Evolutionary conservation across 1,140 invertebrate genomes (phyloP).

Genomic region (Coelopa frigida): DNA sequence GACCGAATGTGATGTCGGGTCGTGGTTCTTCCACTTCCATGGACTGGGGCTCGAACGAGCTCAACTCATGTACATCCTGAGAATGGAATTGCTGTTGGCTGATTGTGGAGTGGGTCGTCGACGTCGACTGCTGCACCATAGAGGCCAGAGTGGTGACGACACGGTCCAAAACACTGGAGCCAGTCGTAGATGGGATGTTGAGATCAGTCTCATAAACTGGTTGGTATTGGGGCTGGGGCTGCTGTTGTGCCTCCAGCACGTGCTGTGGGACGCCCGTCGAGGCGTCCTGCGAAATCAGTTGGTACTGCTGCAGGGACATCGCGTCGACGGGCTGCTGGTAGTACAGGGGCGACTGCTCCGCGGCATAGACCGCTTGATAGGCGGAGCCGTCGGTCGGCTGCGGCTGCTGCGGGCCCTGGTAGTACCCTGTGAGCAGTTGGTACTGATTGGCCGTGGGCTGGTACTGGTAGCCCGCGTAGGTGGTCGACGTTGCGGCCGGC

Average conservation of each 20-base stretch:
- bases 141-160: slow-evolving; percentile 37
- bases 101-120: slow-evolving; percentile 15
- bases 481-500: slow-evolving; percentile 1
- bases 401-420: slow-evolving; percentile 23
- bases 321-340: slow-evolving; percentile 7
- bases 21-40: slow-evolving; percentile 34
- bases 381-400: neutral
- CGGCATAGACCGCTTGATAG: neutral
- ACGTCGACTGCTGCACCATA: slow-evolving; percentile 28
- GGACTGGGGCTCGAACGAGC: slow-evolving; percentile 31
- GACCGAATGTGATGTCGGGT: slow-evolving; percentile 39
- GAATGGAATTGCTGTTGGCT: slow-evolving; percentile 20
- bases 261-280: no score
- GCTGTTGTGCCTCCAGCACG: neutral
- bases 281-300: neutral
- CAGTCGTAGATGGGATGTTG: no score
- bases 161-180: slow-evolving; percentile 30
- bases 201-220: neutral
- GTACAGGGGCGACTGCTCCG: neutral
- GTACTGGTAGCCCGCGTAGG: slow-evolving; percentile 26
- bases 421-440: slow-evolving; percentile 31
- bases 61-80: slow-evolving; percentile 26
- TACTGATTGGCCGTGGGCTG: slow-evolving; percentile 30
- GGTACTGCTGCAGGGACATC: slow-evolving; percentile 1
- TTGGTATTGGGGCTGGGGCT: neutral